Base-by-base conservation (phyloP, 2,113 vertebrate genomes). In the Ammodramus savannarum region DNA sequence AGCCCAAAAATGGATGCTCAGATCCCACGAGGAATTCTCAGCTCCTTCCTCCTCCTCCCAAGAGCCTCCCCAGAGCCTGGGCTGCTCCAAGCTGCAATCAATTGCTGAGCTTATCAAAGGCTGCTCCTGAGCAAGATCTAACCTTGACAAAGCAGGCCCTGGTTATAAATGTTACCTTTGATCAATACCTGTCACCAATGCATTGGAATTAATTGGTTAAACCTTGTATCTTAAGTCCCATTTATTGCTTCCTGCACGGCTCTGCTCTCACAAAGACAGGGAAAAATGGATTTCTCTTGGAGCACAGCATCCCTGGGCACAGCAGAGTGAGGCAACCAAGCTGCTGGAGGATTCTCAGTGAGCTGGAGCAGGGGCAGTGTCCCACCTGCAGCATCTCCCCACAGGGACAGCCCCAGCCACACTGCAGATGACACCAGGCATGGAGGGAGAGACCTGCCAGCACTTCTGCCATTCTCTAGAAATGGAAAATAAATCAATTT, bases 141-240 rank as follows among this genome's bases (percentile, higher is more conserved):
- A 95, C 96, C 95, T 95, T 96, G 95, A 54, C 84, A 54, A 69
- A 9, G 31, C 75, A 67, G 84, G 58, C 54, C 67, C 54, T 21
- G 81, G 95, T 67, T 93, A 85, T 97, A 95, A 97, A 96, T 59
- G 95, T 83, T 91, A 97, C 96, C 95, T 97, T 97, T 97, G 96
- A 95, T 96, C 96, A 95, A 96, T 94, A 95, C 39, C 91, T 96
- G 90, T 88, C 93, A 97, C 90, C 29, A 90, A 67, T 7, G 91
- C 82, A 67, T 72, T 59, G 80, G 82, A 94, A 97, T 88, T 54
- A 43, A 84, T n/a, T 23, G 29, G 72, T 44, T 90, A 94, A 93
- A 86, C 85, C 82, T 90, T 71, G 90, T 63, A 1, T 95, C 89
- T 90, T 71, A 73, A 89, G 61, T 39, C 59, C 49, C 16, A 2